phyloP scores from a whole-genome alignment of 2,888 invertebrate species.

The Cryptocephalus primarius region DNA sequence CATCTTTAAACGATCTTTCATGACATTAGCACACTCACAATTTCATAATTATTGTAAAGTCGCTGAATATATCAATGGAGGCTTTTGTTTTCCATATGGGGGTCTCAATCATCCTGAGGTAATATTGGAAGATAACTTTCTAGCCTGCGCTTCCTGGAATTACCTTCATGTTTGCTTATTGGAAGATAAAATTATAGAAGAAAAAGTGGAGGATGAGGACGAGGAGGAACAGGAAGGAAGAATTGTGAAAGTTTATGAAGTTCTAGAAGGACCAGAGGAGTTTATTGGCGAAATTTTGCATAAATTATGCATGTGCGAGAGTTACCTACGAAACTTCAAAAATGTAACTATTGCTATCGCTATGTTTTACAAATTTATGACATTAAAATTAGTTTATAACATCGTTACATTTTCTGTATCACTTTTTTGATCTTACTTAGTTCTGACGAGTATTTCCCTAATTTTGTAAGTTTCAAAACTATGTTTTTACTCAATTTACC shows the following conservation, averaged over 20 bases:
- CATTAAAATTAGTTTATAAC: too few species aligned
- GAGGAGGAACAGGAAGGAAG: conserved; percentile 6
- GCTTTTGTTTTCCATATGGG: conserved; percentile 19
- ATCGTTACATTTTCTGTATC: too few species aligned
- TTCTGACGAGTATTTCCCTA: too few species aligned
- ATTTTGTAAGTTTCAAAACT: too few species aligned
- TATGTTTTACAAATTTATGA: too few species aligned
- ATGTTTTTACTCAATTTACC: too few species aligned
- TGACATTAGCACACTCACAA: conserved; percentile 5
- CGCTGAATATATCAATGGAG: conserved; percentile 25
- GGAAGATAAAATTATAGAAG: conserved; percentile 3
- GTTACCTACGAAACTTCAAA: conserved; percentile 35
- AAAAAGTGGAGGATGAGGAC: conserved; percentile 11
- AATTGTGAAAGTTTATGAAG: conserved; percentile 11
- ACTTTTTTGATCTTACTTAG: too few species aligned
- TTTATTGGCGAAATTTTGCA: conserved; percentile 30
- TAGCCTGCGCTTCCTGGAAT: too few species aligned
- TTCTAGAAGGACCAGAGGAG: conserved; percentile 24
- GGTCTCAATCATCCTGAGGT: conserved; percentile 4
- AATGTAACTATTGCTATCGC: conserved; percentile 27
- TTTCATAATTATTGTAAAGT: conserved; percentile 14
- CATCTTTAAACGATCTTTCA: conserved; percentile 20
- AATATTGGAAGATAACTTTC: too few species aligned
- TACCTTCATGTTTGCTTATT: too few species aligned
- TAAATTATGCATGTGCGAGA: conserved; percentile 28